Conservation (phyloP, 2,888 invertebrate genomes). For the Aphodius granarius region DNA sequence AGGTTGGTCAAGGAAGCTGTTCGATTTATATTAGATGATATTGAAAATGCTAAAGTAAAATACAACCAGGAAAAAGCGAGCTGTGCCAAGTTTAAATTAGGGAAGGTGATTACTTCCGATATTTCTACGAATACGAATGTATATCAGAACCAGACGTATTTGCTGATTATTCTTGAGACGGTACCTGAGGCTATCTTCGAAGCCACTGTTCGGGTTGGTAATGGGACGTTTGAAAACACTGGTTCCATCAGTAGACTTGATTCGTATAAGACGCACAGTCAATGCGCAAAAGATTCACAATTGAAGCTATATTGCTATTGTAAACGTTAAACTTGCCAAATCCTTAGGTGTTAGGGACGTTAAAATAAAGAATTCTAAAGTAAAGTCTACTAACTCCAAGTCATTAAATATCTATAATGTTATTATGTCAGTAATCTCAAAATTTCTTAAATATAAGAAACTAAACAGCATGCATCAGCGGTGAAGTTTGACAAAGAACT, state of each 20-base stretch:
- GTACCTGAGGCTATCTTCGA: conserved; percentile 71
- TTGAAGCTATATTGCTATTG: conserved; percentile 65
- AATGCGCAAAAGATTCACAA: conserved; percentile 56
- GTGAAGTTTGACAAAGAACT: not conserved
- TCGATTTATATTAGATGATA: conserved; percentile 51
- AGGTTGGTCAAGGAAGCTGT: conserved; percentile 59
- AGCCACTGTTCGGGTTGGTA: conserved; percentile 59
- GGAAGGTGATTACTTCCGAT: conserved; percentile 42
- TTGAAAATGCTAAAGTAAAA: conserved; percentile 29
- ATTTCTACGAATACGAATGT: conserved; percentile 36
- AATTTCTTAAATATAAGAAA: not conserved
- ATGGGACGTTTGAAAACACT: conserved; percentile 51
- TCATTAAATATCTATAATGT: not conserved
- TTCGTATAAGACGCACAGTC: conserved; percentile 56
- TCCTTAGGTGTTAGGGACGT: not conserved
- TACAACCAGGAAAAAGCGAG: conserved; percentile 19
- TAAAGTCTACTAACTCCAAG: too few species aligned
- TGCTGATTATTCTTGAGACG: conserved; percentile 69
- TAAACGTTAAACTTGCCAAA: conserved; percentile 18
- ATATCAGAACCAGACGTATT: conserved; percentile 53
- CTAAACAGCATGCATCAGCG: not conserved
- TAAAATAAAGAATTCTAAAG: not conserved
- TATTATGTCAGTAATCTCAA: not conserved
- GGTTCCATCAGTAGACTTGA: conserved; percentile 67
- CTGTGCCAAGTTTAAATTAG: conserved; percentile 45